These are phyloP conservation scores for Drosophila macrospina DNA, from an alignment of 2,888 invertebrate species.

Conservation along the genomic window DNA sequence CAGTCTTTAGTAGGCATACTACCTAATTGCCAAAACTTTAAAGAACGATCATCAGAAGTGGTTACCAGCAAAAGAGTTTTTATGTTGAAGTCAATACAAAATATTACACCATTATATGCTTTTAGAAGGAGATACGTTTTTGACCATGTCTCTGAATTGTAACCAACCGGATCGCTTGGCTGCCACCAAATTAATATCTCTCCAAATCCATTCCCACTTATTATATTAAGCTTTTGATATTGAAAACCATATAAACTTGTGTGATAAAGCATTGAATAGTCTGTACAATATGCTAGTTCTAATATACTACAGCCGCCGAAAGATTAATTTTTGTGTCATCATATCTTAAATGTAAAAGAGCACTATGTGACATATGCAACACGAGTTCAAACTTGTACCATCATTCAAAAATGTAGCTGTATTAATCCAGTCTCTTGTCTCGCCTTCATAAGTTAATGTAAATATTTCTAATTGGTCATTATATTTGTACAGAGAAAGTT, in stretches of 20 bases:
- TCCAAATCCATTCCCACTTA: no score
- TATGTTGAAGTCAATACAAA: no score
- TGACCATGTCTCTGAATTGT: background rate
- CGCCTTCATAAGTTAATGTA: slow-evolving; percentile 65
- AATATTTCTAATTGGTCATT: slow-evolving; percentile 25
- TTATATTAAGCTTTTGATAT: no score
- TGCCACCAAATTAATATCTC: slow-evolving; percentile 85
- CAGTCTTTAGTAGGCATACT: no score
- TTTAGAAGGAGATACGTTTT: slow-evolving; percentile 56
- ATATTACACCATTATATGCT: no score
- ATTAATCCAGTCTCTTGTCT: slow-evolving; percentile 89
- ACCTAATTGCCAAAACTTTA: no score
- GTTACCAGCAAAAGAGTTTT: no score
- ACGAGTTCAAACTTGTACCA: slow-evolving; percentile 85
- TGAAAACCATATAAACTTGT: no score
- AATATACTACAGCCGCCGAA: slow-evolving; percentile 49
- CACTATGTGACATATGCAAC: slow-evolving; percentile 89
- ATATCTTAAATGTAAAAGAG: slow-evolving; percentile 86
- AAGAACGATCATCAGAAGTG: no score
- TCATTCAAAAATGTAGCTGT: slow-evolving; percentile 86
- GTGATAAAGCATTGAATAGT: no score
- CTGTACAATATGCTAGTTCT: slow-evolving; percentile 67
- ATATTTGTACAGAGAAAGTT: slow-evolving; percentile 45
- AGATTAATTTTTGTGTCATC: no score
- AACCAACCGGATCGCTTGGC: slow-evolving; percentile 36